phyloP scores from a whole-genome alignment of 2,797 vertebrate species.

The Scleropages formosus region DNA sequence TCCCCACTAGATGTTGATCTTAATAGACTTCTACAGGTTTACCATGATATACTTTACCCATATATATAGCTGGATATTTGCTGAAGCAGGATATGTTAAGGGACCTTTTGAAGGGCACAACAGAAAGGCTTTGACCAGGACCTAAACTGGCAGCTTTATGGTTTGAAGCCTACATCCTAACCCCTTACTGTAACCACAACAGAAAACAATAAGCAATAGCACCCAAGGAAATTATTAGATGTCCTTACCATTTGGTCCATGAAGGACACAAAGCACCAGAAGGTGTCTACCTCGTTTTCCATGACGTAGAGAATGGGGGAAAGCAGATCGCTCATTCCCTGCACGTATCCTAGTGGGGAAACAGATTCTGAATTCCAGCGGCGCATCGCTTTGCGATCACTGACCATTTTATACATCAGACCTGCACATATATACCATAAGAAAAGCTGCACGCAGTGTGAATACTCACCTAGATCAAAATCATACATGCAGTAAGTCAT shows the following conservation, averaged over 20 bases:
- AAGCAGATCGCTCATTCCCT: slow-evolving; percentile 97
- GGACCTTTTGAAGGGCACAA: too few relatives aligned
- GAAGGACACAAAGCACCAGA: slow-evolving; percentile 96
- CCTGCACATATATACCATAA: not conserved
- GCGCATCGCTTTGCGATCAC: not conserved
- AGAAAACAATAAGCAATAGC: not conserved
- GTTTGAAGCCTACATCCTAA: not conserved
- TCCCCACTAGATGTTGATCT: too few relatives aligned
- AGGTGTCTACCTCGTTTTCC: slow-evolving; percentile 97
- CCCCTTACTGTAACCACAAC: not conserved
- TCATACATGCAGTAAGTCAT: slow-evolving; percentile 99
- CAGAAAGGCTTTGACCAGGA: too few relatives aligned
- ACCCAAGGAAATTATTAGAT: not conserved
- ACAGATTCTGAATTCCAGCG: not conserved
- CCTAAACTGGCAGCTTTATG: not conserved
- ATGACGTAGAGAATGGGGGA: slow-evolving; percentile 93
- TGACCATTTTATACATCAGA: too few relatives aligned
- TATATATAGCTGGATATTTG: too few relatives aligned
- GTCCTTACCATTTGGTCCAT: slow-evolving; percentile 93
- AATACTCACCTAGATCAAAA: slow-evolving; percentile 90
- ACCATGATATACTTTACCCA: too few relatives aligned
- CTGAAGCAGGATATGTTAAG: too few relatives aligned
- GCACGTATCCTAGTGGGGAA: slow-evolving; percentile 81
- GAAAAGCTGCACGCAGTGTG: too few relatives aligned
- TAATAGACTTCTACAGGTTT: too few relatives aligned